Conservation (phyloP, 2,113 vertebrate genomes). For the Hyaena hyaena region DNA sequence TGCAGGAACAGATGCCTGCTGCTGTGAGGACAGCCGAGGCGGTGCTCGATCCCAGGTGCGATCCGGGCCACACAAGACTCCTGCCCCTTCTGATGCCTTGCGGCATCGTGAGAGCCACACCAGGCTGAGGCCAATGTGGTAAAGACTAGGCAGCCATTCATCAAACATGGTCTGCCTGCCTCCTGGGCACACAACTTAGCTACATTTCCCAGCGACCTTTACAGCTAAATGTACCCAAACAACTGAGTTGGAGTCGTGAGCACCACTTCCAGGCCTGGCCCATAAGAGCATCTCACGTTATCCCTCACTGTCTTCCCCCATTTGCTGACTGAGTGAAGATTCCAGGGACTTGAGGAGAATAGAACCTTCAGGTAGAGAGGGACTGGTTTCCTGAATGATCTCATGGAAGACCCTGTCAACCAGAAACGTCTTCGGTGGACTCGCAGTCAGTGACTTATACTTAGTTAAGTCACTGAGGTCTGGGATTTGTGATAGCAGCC, state of each 20-base stretch:
- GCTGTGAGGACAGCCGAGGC: neutral
- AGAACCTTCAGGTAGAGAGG: neutral
- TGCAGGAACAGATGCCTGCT: neutral
- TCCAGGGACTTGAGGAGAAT: neutral
- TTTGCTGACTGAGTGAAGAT: neutral
- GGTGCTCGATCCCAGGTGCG: neutral
- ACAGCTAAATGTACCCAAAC: neutral
- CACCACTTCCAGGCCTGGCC: neutral
- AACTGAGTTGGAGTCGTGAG: neutral
- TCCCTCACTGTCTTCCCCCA: neutral
- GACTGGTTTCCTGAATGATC: neutral
- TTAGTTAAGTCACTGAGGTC: neutral
- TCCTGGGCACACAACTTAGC: neutral
- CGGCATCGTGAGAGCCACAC: neutral
- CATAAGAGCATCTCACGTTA: neutral
- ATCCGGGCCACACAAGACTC: neutral
- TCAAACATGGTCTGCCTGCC: neutral
- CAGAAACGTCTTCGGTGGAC: neutral
- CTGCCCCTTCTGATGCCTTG: neutral
- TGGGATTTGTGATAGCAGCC: neutral
- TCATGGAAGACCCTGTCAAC: neutral
- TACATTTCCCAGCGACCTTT: neutral
- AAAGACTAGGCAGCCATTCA: neutral
- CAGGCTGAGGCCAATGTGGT: neutral
- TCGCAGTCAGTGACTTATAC: neutral